These are phyloP conservation scores for Ecliptopera silaceata DNA, from an alignment of 2,888 invertebrate genomes.

Conservation along the genomic window DNA sequence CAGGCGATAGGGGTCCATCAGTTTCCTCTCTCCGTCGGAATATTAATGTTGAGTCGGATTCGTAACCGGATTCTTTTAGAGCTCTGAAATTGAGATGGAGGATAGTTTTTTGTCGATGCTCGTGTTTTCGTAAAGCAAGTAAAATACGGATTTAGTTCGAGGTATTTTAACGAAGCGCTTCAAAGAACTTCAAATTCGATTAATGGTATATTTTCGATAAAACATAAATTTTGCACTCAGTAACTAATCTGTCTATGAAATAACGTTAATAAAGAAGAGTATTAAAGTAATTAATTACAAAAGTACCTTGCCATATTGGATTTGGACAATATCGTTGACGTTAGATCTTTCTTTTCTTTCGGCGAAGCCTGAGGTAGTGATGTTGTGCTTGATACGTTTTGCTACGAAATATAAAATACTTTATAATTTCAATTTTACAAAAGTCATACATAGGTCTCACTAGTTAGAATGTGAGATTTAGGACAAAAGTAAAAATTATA, in stretches of 20 bases:
- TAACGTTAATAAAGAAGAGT: too few species aligned
- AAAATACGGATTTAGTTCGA: too few species aligned
- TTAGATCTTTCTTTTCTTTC: constrained; percentile 85
- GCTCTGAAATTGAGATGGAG: constrained; percentile 79
- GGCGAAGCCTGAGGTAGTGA: constrained; percentile 74
- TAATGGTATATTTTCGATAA: too few species aligned
- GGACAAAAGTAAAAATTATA: constrained; percentile 7
- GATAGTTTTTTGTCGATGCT: not conserved
- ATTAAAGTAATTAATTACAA: too few species aligned
- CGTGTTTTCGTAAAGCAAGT: too few species aligned
- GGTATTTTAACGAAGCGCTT: too few species aligned
- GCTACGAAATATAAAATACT: constrained; percentile 53
- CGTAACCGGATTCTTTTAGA: constrained; percentile 88
- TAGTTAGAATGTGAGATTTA: constrained; percentile 16
- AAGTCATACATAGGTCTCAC: constrained; percentile 15
- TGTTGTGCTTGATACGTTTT: constrained; percentile 82
- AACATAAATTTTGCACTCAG: too few species aligned
- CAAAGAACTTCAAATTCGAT: too few species aligned
- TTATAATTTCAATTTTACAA: not conserved
- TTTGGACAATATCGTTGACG: constrained; percentile 85
- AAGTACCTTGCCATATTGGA: constrained; percentile 92
- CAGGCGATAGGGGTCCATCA: constrained; percentile 87
- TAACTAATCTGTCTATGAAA: too few species aligned
- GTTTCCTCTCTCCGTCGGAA: constrained; percentile 89
- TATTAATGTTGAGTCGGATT: constrained; percentile 94